Conservation (phyloP, 2,113 vertebrate species). For the Macrotus californicus region DNA sequence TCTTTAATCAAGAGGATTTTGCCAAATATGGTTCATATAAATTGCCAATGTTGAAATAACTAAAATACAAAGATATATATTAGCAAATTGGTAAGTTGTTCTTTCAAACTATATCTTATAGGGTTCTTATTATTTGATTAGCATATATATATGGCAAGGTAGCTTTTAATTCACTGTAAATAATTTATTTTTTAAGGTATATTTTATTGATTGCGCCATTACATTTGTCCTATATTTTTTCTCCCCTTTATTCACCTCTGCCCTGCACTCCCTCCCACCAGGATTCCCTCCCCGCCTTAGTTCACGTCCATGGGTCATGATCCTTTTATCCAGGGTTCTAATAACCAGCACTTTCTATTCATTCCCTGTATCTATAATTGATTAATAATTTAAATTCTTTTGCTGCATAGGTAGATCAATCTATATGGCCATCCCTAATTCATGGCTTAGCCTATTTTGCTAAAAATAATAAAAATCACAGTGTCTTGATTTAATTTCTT, state of each 20-base stretch:
- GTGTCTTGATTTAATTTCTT: neutral
- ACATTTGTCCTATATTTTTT: too few species aligned
- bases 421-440: neutral
- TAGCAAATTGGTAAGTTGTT: neutral
- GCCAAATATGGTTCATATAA: neutral
- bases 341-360: neutral
- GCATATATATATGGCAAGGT: neutral
- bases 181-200: neutral
- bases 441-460: neutral
- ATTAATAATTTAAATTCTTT: neutral
- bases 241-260: too few species aligned
- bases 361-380: neutral
- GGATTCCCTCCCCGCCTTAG: too few species aligned
- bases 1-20: neutral
- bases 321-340: neutral
- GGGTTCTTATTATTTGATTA: neutral
- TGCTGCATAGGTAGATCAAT: neutral
- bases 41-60: neutral
- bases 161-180: neutral
- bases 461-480: neutral
- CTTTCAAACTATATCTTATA: neutral
- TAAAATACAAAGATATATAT: neutral
- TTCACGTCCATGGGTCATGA: too few species aligned
- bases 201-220: too few species aligned
- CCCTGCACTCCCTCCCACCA: too few species aligned